A percentile compares a stretch with the other conserved stretches of the same genome.
phyloP scores from a whole-genome alignment of 2,888 invertebrate species.

The Tubiluchus corallicola region DNA sequence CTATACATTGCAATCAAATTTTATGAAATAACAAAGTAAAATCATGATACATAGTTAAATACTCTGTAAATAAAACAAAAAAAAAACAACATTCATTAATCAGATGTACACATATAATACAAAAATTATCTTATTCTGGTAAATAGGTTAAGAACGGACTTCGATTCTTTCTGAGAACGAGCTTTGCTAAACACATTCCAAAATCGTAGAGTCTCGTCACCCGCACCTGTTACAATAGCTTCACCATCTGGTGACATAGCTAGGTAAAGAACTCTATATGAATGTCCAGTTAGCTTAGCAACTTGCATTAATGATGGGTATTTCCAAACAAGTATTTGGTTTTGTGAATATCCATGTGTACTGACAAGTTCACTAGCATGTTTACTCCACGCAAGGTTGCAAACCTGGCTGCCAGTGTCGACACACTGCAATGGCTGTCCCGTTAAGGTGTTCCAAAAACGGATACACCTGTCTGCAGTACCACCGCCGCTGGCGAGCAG shows the following conservation, averaged over 20 bases:
- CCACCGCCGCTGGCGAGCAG: slow-evolving; percentile 92
- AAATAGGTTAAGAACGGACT: slow-evolving; percentile 78
- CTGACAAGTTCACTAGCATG: slow-evolving; percentile 84
- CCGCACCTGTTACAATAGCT: slow-evolving; percentile 95
- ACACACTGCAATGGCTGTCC: slow-evolving; percentile 96
- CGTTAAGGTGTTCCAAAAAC: slow-evolving; percentile 96
- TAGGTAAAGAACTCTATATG: slow-evolving; percentile 80
- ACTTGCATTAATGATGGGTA: slow-evolving; percentile 92
- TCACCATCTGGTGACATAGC: slow-evolving; percentile 96
- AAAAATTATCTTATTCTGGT: slow-evolving; percentile 53
- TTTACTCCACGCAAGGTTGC: slow-evolving; percentile 96
- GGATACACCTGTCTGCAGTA: slow-evolving; percentile 88
- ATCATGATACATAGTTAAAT: no score
- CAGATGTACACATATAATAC: no score
- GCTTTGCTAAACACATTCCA: slow-evolving; percentile 99
- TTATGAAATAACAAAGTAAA: no score
- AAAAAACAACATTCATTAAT: no score
- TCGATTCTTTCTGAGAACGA: slow-evolving; percentile 57
- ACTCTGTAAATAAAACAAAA: no score
- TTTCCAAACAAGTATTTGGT: slow-evolving; percentile 97
- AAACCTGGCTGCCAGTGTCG: slow-evolving; percentile 93
- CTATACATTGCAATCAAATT: no score
- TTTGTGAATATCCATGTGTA: slow-evolving; percentile 95
- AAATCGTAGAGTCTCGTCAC: slow-evolving; percentile 90
- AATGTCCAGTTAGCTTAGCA: slow-evolving; percentile 89